A percentile compares a stretch with the other conserved stretches of the same genome.
Evolutionary conservation across 2,888 invertebrate genomes (phyloP).

Genomic region (Pemphredon lugubris): DNA sequence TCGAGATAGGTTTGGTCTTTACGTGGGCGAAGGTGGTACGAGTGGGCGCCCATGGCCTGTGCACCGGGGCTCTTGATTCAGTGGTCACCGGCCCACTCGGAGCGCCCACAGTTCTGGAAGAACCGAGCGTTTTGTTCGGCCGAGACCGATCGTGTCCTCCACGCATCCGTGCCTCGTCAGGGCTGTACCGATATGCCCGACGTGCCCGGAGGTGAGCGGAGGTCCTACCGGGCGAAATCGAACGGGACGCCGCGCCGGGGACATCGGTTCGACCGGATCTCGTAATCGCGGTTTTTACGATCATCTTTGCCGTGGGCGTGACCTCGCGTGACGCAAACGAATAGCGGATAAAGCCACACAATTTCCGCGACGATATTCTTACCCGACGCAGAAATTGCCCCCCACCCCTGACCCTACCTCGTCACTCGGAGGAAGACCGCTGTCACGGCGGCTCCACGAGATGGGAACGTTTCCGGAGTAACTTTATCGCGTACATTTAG

Average conservation of each 20-base stretch:
- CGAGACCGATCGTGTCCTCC: conserved; percentile 38
- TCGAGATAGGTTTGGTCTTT: conserved; percentile 58
- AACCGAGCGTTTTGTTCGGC: conserved; percentile 48
- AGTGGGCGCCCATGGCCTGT: conserved; percentile 69
- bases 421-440: no score
- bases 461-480: not conserved
- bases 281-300: no score
- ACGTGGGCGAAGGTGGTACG: conserved; percentile 70
- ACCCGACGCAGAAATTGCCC: no score
- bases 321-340: no score
- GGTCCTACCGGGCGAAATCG: no score
- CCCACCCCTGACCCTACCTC: no score
- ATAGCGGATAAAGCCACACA: no score
- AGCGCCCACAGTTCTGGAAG: conserved; percentile 66
- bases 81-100: conserved; percentile 71
- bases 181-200: not conserved
- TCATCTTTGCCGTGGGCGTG: no score
- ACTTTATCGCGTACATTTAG: not conserved
- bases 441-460: no score
- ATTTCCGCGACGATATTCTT: no score
- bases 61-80: conserved; percentile 62
- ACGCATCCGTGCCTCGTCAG: conserved; percentile 3
- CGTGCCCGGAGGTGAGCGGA: not conserved
- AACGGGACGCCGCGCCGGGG: no score
- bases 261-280: no score